Evolutionary conservation across 1,140 invertebrate genomes (phyloP), one percentile per base, ranked within the genome.

Genomic region (Nautilus pompilius): DNA sequence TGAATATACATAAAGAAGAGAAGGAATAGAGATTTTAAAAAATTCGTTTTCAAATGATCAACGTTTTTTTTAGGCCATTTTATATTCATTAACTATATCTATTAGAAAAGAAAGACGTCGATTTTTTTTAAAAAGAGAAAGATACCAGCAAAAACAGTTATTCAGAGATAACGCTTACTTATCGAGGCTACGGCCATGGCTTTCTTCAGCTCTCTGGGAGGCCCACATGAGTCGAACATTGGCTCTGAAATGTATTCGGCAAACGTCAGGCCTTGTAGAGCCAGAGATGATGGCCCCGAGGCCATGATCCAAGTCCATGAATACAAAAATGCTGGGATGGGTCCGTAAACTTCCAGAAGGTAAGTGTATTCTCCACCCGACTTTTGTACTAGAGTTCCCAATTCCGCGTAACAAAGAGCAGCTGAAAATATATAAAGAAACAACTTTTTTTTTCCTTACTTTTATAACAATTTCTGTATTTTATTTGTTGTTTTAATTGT

Each of bases 231-330:
- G 0, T 88, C 87, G 79, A 91, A 94, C 5, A 93, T 92, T 71
- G 93, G 89, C 22, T 94, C 83, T 29, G n/a, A n/a, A n/a, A 95
- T 87, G 78, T 97, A 97, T 66, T 90, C 89, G 0, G 93, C 92
- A 84, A 97, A 94, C 17, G 93, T 96, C 49, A 96, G 83, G 3
- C 91, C 90, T 85, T 95, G 93, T 58, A 97, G 95, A 20, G 94
- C 93, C 80, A 95, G 92, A 45, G 77, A 74, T 36, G 91, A 86
- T 3, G 93, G 83, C 15, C 72, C 75, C 1, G 80, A 84, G 15
- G 93, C 85, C 32, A 93, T 60, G 1, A 92, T 88, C 67, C 89
- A 90, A 1, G 92, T 88, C 90, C 96, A 99, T 2, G 97, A 86
- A 74, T 94, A 98, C 0, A 98, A 84, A 81, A 98, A 99, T 0